These are phyloP conservation scores for Chanos chanos DNA, from an alignment of 2,797 vertebrate species.

Conservation along the genomic window DNA sequence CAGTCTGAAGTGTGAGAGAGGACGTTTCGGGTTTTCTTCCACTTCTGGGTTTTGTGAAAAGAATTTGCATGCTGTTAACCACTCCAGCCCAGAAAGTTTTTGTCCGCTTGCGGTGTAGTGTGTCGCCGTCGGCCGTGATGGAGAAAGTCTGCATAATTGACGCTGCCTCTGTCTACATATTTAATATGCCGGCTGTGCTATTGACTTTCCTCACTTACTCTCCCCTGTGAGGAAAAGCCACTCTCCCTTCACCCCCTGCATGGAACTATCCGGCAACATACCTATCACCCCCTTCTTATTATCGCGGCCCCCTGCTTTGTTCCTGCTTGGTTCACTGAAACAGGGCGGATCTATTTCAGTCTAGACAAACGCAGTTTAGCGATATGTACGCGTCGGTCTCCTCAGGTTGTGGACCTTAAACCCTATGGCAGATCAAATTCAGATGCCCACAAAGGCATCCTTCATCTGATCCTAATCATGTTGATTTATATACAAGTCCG, in stretches of 20 bases:
- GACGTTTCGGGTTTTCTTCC: no score
- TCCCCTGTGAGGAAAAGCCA: constrained; percentile 2
- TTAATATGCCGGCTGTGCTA: constrained; percentile 42
- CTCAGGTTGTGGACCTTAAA: no score
- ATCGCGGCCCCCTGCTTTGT: constrained; percentile 3
- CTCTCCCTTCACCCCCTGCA: neutral
- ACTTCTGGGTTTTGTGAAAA: constrained; percentile 26
- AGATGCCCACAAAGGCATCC: no score
- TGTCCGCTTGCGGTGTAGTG: constrained; percentile 22
- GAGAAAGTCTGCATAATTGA: constrained; percentile 56
- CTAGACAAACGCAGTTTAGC: constrained; percentile 13
- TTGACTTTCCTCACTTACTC: constrained; percentile 34
- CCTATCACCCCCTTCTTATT: constrained; percentile 21
- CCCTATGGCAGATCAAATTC: no score
- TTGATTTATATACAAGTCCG: no score
- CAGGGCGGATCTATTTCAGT: constrained; percentile 21
- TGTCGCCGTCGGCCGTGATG: constrained; percentile 28
- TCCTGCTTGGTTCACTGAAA: constrained; percentile 14
- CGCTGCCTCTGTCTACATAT: constrained; percentile 44
- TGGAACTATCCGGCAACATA: constrained; percentile 19
- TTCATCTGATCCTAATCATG: no score
- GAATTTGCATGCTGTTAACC: constrained; percentile 19
- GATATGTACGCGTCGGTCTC: no score
- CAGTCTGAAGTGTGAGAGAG: no score
- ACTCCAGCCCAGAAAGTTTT: neutral